Percentiles rank a stretch among this genome's conserved stretches.
Evolutionary conservation across 2,888 invertebrate species (phyloP).

Genomic region (Galeopsomyia nigrocyanea): DNA sequence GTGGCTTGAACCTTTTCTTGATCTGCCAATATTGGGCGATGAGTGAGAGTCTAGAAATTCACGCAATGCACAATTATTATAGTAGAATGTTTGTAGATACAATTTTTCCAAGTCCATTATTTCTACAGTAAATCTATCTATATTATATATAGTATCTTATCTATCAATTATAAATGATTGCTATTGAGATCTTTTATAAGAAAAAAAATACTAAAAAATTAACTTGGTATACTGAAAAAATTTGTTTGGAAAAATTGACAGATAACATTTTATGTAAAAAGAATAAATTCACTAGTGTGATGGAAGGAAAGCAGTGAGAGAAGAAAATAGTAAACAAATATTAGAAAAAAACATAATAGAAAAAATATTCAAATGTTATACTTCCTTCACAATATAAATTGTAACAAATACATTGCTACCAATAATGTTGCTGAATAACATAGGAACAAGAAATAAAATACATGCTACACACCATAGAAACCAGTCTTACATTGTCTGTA

Average conservation of each 20-base stretch:
- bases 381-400: slow-evolving; percentile 10
- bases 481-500: slow-evolving; percentile 63
- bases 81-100: background rate
- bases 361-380: background rate
- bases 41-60: slow-evolving; percentile 54
- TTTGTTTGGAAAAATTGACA: background rate
- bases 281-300: slow-evolving; percentile 4
- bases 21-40: slow-evolving; percentile 65
- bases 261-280: background rate
- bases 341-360: background rate
- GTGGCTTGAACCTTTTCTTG: slow-evolving; percentile 92
- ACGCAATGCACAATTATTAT: background rate
- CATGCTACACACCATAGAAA: slow-evolving; percentile 55
- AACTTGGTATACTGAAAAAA: background rate
- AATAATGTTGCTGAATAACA: slow-evolving; percentile 23
- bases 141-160: too few species aligned
- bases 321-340: background rate
- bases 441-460: slow-evolving; percentile 37
- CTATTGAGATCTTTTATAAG: background rate
- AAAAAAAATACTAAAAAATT: background rate
- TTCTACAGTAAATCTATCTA: too few species aligned
- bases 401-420: slow-evolving; percentile 13
- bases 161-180: too few species aligned
- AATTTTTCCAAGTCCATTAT: background rate
- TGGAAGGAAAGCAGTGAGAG: too few species aligned